Percentiles rank a stretch among this genome's conserved stretches.
These are phyloP conservation scores for Prunella himalayana DNA, from an alignment of 2,113 vertebrate species.

Conservation along the genomic window DNA sequence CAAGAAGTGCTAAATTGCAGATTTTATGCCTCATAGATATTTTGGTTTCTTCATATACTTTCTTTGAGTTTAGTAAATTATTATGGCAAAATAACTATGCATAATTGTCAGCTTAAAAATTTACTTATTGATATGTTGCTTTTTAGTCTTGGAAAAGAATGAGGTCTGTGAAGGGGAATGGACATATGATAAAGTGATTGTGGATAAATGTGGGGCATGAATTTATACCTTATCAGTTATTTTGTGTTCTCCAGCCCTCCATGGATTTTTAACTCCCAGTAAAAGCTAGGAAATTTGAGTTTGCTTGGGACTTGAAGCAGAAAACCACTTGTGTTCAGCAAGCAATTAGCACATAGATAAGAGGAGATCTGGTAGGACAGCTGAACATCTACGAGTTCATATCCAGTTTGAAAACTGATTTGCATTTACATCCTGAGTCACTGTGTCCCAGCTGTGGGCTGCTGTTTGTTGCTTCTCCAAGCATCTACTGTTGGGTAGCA, in stretches of 20 bases:
- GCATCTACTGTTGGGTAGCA: neutral
- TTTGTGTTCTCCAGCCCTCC: neutral
- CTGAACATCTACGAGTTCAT: neutral
- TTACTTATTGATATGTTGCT: neutral
- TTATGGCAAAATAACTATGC: neutral
- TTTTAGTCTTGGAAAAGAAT: neutral
- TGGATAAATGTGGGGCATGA: neutral
- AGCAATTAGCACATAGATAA: neutral
- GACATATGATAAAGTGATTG: neutral
- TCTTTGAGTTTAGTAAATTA: neutral
- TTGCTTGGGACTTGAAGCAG: neutral
- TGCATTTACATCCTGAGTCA: neutral
- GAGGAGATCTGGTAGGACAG: neutral
- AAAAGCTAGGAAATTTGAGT: neutral
- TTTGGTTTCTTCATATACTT: neutral
- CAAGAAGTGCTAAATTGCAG: neutral
- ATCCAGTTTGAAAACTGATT: neutral
- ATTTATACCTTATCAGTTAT: neutral
- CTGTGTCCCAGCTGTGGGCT: neutral
- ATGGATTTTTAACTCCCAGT: neutral
- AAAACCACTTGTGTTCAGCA: neutral
- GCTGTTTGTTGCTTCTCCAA: neutral
- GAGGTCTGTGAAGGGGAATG: neutral
- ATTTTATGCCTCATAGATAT: neutral
- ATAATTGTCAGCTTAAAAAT: neutral